These are phyloP conservation scores for Typhlomys cinereus DNA, from an alignment of 2,113 vertebrate genomes.

Conservation along the genomic window DNA sequence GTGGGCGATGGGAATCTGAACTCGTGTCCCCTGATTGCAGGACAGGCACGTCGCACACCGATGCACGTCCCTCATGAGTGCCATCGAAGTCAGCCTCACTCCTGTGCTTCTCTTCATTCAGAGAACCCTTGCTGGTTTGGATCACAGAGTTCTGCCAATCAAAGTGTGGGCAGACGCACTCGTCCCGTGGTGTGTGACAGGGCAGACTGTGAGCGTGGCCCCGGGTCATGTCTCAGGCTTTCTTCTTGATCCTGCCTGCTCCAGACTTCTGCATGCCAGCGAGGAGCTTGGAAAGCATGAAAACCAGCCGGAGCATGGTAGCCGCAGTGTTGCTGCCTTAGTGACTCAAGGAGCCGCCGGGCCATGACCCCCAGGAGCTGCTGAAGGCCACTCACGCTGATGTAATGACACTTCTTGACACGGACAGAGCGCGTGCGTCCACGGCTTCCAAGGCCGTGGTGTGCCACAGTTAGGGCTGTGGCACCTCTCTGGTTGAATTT, in stretches of 20 bases:
- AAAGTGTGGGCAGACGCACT: slow-evolving; percentile 51
- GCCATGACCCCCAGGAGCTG: neutral
- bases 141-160: slow-evolving; percentile 55
- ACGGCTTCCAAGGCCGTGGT: neutral
- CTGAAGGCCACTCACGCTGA: neutral
- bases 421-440: too few relatives aligned
- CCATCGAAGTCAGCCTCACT: slow-evolving; percentile 54
- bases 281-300: slow-evolving; percentile 35
- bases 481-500: neutral
- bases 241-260: slow-evolving; percentile 48
- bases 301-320: neutral
- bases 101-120: slow-evolving; percentile 60
- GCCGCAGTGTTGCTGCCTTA: neutral
- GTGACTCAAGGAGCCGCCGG: neutral
- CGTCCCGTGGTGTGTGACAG: too few relatives aligned
- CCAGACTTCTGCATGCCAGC: slow-evolving; percentile 8
- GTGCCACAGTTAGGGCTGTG: neutral
- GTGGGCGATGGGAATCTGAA: too few relatives aligned
- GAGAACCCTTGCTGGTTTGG: slow-evolving; percentile 35
- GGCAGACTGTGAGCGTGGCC: too few relatives aligned
- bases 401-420: too few relatives aligned
- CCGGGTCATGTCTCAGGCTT: slow-evolving; percentile 1
- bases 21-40: too few relatives aligned
- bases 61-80: too few relatives aligned
- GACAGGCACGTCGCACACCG: too few relatives aligned